Conservation (phyloP, 1,140 invertebrate genomes). For the Marisa cornuarietis region DNA sequence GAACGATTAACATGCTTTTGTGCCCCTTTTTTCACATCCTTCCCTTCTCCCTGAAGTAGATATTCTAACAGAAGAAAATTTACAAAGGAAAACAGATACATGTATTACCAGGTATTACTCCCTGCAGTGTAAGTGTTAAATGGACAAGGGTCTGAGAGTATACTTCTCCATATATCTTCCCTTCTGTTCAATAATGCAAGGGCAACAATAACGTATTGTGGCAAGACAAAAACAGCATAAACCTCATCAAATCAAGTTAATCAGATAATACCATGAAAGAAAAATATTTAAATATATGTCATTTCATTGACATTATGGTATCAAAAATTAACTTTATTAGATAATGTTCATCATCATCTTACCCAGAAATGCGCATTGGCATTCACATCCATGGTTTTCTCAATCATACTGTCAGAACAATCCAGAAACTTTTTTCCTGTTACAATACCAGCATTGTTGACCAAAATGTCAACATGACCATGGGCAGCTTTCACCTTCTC, state of each 20-base stretch:
- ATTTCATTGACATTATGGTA: no score
- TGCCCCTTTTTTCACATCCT: constrained; percentile 7
- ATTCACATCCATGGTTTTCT: constrained; percentile 75
- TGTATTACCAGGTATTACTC: background rate
- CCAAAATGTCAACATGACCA: constrained; percentile 84
- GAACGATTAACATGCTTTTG: background rate
- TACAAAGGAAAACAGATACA: background rate
- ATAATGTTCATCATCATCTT: constrained; percentile 38
- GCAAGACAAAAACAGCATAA: no score
- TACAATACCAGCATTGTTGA: constrained; percentile 95
- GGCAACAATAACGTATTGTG: no score
- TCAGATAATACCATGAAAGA: no score
- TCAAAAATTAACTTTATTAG: no score
- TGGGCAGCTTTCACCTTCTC: constrained; percentile 75
- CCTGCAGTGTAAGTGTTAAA: background rate
- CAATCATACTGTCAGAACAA: constrained; percentile 78
- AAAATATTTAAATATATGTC: no score
- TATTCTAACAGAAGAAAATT: background rate
- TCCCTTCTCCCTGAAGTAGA: background rate
- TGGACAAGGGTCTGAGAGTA: background rate
- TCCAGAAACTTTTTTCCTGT: constrained; percentile 85
- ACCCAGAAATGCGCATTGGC: constrained; percentile 76
- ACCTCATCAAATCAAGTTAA: no score
- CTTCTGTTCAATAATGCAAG: background rate
- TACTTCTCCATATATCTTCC: background rate